phyloP scores from a whole-genome alignment of 2,888 invertebrate genomes.

The Balanococcus diminutus region DNA sequence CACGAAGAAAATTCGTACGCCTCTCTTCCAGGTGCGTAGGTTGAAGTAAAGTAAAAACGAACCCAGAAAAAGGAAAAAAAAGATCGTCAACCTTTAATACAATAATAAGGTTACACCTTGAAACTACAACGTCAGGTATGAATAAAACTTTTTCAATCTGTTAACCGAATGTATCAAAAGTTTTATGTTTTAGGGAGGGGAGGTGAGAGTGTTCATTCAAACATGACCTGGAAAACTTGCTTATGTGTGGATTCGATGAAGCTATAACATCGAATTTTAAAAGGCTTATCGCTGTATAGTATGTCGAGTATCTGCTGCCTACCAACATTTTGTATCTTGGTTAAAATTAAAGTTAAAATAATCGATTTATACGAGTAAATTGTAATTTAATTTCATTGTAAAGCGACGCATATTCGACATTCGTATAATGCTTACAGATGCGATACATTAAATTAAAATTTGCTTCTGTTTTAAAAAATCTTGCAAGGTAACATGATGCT shows the following conservation, averaged over 20 bases:
- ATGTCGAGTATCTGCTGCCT: too few relatives aligned
- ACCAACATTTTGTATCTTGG: background rate
- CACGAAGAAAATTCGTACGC: background rate
- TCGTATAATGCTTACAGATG: background rate
- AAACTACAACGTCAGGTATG: background rate
- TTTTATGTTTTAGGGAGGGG: background rate
- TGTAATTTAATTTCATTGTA: background rate
- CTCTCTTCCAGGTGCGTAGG: background rate
- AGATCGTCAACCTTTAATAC: background rate
- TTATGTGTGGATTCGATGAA: background rate
- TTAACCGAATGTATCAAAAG: conserved; percentile 12
- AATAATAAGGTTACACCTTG: conserved; percentile 2
- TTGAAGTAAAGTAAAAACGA: background rate
- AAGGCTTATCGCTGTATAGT: background rate
- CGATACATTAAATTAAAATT: background rate
- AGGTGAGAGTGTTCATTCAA: background rate
- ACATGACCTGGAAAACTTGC: background rate
- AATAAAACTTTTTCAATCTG: conserved; percentile 22
- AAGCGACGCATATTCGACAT: background rate
- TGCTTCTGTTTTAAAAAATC: background rate
- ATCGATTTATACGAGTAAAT: conserved; percentile 13
- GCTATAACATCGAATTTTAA: background rate
- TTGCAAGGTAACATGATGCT: too few relatives aligned
- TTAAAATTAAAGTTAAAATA: background rate
- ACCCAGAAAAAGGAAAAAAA: background rate